Base-by-base conservation (phyloP, 2,797 vertebrate species). In the Melanitta fusca region DNA sequence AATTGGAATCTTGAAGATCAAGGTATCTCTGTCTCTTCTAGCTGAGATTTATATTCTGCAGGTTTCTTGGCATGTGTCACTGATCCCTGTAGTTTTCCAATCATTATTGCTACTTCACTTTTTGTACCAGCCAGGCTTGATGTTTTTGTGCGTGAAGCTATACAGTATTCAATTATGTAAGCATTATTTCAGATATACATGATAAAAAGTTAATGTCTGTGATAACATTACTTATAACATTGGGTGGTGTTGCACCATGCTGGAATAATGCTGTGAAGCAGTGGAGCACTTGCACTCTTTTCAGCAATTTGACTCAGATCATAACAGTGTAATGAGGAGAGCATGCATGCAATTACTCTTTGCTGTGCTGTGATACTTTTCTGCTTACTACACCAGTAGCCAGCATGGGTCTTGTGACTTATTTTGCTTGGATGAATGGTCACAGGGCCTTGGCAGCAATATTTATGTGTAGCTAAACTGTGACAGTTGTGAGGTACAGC, bases 241-340 rank as follows among this genome's bases (percentile, higher is more conserved):
- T 1, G 49, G 39, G 13, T 53, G 16, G 47, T 6, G 41, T 19
- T 11, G 16, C 41, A 8, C 64, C 6, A 0, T 6, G 39, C 39
- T 3, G 2, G 18, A 43, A 28, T 14, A 14, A 1, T 5, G 10
- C 58, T 82, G 13, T 3, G 21, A 11, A 69, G 43, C 43, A 5
- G 25, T 0, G 3, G 49, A 32, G 13, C 4, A 0, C 21, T 18
- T 34, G 43, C 7, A 2, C 6, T 47, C 39, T 6, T 19, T 10
- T 11, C 15, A 28, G 82, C 39, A 3, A 41, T 16, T 25, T 73
- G 38, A 1, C n/a, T 8, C 1, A 19, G 1, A 24, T 39, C 12
- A 21, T 45, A 12, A 5, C n/a, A 7, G 21, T 0, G 34, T 8
- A 3, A 5, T 2, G 51, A 20, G 57, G 49, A 34, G 54, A 39